Evolutionary conservation across 1,140 invertebrate species (phyloP).

Genomic region (Dolichoris vasculosae): DNA sequence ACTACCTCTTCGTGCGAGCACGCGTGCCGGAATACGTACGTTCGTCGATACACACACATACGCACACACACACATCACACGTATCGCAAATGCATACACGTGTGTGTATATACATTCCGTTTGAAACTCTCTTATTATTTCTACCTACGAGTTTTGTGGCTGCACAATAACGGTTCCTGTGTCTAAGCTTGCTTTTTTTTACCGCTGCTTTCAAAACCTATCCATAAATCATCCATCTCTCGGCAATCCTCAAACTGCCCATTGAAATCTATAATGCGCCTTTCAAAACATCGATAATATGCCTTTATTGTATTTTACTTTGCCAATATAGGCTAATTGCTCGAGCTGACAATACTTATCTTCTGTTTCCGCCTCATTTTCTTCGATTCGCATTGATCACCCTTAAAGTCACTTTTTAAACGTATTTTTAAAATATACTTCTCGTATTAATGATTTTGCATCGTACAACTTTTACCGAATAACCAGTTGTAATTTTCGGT

Average conservation of each 20-base stretch:
- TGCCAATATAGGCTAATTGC: constrained; percentile 25
- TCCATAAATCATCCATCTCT: constrained; percentile 26
- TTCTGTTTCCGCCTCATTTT: background rate
- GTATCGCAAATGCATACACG: too few relatives aligned
- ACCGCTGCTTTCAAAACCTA: constrained; percentile 13
- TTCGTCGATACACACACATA: too few relatives aligned
- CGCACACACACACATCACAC: too few relatives aligned
- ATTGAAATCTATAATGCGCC: constrained; percentile 44
- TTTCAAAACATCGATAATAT: constrained; percentile 33
- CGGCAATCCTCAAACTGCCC: constrained; percentile 33
- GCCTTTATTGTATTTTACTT: constrained; percentile 9
- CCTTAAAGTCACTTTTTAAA: background rate
- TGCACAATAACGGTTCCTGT: background rate
- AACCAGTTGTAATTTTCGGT: too few relatives aligned
- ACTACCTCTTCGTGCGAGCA: background rate
- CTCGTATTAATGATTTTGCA: background rate
- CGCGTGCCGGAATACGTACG: background rate
- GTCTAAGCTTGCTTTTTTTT: background rate
- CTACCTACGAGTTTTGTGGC: background rate
- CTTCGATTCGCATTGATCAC: background rate
- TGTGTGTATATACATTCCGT: background rate
- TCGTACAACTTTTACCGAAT: too few relatives aligned
- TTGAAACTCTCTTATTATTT: constrained; percentile 19
- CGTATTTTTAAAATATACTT: too few relatives aligned
- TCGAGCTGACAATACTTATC: constrained; percentile 12